phyloP scores from a whole-genome alignment of 2,797 vertebrate species.

The Gadopsis marmoratus region DNA sequence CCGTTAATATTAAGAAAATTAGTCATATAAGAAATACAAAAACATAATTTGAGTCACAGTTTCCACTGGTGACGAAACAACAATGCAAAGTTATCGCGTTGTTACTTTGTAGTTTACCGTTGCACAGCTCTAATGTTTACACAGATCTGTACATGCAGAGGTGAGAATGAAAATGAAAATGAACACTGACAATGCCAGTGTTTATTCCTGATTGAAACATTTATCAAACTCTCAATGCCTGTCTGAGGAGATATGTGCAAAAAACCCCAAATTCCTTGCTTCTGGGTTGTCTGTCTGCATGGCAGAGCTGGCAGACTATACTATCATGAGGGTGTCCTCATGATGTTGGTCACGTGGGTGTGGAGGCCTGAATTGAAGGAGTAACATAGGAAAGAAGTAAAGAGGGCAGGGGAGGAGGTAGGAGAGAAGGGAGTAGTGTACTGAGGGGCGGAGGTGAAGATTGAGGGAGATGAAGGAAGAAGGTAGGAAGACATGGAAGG shows the following conservation, averaged over 20 bases:
- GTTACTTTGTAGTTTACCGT: background rate
- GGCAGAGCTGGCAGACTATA: constrained; percentile 58
- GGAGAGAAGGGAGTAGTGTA: constrained; percentile 1
- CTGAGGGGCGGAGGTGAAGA: background rate
- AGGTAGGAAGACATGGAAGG: background rate
- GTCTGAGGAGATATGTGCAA: constrained; percentile 22
- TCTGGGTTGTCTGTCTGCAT: constrained; percentile 43
- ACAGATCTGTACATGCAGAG: background rate
- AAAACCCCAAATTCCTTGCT: constrained; percentile 15
- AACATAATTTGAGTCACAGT: background rate
- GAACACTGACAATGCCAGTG: background rate
- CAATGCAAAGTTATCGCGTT: background rate
- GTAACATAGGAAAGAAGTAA: constrained; percentile 12
- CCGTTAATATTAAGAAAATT: background rate
- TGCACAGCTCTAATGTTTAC: background rate
- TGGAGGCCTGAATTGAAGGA: constrained; percentile 14
- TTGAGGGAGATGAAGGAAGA: background rate
- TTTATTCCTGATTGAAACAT: constrained; percentile 9
- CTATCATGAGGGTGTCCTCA: constrained; percentile 65
- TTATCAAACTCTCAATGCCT: constrained; percentile 10
- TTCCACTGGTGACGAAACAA: background rate
- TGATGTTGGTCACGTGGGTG: constrained; percentile 61
- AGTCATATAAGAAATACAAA: background rate
- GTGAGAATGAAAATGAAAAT: background rate
- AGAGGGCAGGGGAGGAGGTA: constrained; percentile 1